Evolutionary conservation across 92 coral and sea anemone species (phyloP), one percentile per base, ranked within the genome.

Genomic region (Epizoanthus stellaris): DNA sequence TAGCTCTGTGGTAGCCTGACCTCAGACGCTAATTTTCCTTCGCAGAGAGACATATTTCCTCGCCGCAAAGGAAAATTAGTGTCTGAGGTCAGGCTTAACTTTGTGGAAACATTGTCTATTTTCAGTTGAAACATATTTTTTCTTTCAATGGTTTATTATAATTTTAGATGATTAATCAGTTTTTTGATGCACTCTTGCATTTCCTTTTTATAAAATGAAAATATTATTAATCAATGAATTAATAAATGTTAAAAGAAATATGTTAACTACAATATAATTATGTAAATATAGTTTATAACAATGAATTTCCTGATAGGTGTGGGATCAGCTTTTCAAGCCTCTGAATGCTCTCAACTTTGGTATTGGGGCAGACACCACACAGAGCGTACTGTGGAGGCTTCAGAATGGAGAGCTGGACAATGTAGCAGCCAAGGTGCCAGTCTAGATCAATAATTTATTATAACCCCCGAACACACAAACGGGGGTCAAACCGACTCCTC

Each of bases 321-420:
- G 99, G 99, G 95, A 93, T 67, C 84, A 86, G 39, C 76, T 86
- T 30, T 94, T 96, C 67, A 89, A 95, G 82, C 97, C 99, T 14
- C 80, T 92, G n/a, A 87, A 90, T 61, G 88, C 96, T 42, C 92
- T 96, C 10, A 96, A 96, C 80, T 96, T 96, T 88, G 98, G 93
- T 14, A 92, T 94, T 71, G 95, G 98, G 11, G 98, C 90, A 16
- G 99, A 96, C 70, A 73, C 91, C 11, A 94, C 98, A 14, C 98
- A 96, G 53, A 95, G 94, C 53, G 86, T 94, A 2, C 81, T 96
- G 14, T 96, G 99, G 99, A 94, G 99, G 75, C 67, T 94, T 81
- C 94, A 94, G 82, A 91, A 94, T 89, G 99, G 98, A 5, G 99
- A 96, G 83, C 82, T 96, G 68, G 95, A 94, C 52, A 72, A 53